Percentiles rank a stretch among this genome's conserved stretches.
These are phyloP conservation scores for Oryzias curvinotus DNA, from an alignment of 2,113 vertebrate genomes.

Conservation along the genomic window DNA sequence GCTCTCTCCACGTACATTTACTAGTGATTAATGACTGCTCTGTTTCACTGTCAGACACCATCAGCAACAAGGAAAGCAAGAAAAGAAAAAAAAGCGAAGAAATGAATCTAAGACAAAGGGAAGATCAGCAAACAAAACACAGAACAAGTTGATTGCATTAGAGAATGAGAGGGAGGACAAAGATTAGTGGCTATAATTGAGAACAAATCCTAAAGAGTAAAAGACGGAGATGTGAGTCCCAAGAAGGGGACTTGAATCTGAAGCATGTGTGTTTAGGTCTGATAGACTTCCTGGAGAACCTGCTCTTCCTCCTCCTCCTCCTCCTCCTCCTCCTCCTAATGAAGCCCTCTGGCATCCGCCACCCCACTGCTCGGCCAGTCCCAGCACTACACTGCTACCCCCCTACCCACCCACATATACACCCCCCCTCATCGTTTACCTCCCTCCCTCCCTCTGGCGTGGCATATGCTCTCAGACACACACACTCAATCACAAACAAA, in stretches of 20 bases:
- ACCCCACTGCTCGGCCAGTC: constrained; percentile 54
- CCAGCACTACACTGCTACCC: constrained; percentile 39
- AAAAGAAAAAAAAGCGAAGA: constrained; percentile 21
- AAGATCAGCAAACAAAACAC: constrained; percentile 21
- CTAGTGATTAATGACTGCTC: constrained; percentile 71
- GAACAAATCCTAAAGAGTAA: constrained; percentile 24
- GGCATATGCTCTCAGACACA: constrained; percentile 32
- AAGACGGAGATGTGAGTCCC: constrained; percentile 23
- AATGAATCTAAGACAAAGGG: constrained; percentile 17
- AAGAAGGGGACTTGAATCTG: constrained; percentile 49
- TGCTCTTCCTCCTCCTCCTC: constrained; percentile 56
- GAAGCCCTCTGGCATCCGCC: constrained; percentile 72
- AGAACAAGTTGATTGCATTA: constrained; percentile 34
- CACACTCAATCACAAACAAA: constrained; percentile 43
- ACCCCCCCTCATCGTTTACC: constrained; percentile 25
- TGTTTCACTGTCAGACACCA: constrained; percentile 60
- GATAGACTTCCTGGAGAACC: constrained; percentile 65
- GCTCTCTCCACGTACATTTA: constrained; percentile 65
- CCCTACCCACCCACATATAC: constrained; percentile 39
- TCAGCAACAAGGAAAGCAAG: constrained; percentile 58
- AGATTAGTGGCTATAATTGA: constrained; percentile 23
- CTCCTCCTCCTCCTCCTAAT: constrained; percentile 66
- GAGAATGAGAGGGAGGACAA: constrained; percentile 27
- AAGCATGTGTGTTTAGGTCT: constrained; percentile 64
- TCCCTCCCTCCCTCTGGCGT: constrained; percentile 32